These are phyloP conservation scores for Toxotes jaculatrix DNA, from an alignment of 2,113 vertebrate genomes.

Conservation along the genomic window DNA sequence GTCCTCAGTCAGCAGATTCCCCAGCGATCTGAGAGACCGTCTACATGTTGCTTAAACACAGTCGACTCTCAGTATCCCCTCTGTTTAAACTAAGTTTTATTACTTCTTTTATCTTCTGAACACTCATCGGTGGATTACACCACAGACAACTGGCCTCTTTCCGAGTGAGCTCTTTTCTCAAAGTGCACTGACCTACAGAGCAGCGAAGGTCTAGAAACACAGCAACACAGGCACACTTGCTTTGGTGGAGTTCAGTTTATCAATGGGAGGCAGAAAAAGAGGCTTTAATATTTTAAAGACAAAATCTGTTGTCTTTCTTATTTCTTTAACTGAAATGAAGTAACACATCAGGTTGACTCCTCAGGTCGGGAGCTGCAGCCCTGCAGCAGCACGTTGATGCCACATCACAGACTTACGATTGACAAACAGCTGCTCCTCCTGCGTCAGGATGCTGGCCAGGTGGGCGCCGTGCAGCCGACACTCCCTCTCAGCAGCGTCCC, in stretches of 20 bases:
- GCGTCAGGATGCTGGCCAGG: slow-evolving; percentile 91
- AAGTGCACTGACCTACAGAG: not conserved
- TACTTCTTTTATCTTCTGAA: not conserved
- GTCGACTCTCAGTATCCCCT: not conserved
- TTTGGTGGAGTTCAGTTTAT: not conserved
- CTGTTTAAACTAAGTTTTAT: not conserved
- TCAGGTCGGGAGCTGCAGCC: too few species aligned
- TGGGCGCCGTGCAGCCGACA: slow-evolving; percentile 94
- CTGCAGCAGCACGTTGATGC: not conserved
- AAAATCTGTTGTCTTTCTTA: too few species aligned
- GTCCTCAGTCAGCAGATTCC: not conserved
- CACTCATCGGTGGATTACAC: slow-evolving; percentile 6
- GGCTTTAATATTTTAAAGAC: too few species aligned
- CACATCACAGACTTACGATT: slow-evolving; percentile 87
- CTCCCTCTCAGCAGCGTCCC: slow-evolving; percentile 94
- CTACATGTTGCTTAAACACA: not conserved
- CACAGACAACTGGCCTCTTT: not conserved
- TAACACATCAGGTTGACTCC: too few species aligned
- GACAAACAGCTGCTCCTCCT: slow-evolving; percentile 92
- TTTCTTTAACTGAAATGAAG: too few species aligned
- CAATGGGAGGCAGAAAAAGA: not conserved
- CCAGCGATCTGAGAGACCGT: not conserved
- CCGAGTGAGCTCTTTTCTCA: not conserved
- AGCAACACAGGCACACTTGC: too few species aligned
- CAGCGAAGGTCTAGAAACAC: not conserved